Base-by-base conservation (phyloP, 2,797 vertebrate species). In the Rhadinocentrus ornatus region DNA sequence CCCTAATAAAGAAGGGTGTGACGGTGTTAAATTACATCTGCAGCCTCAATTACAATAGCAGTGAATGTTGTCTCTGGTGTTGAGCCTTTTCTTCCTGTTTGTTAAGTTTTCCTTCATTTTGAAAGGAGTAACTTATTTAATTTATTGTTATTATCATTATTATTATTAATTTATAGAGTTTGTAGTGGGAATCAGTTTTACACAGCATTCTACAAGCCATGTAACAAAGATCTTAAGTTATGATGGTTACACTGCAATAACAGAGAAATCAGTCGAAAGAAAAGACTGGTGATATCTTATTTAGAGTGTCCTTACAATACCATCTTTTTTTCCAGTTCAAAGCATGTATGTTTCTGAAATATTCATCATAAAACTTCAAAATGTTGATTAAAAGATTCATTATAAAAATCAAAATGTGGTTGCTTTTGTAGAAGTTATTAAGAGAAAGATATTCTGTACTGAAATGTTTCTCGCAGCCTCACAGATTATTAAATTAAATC, bases 21-120 rank as follows among this genome's bases (percentile, higher is more conserved):
- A 48, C 64, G 27, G 87, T 80, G 74, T 88, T 60, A 50, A 62
- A 66, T 87, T 91, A 79, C 86, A 74, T 46, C 81, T 62, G 22
- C 29, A 27, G 69, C 65, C n/a, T 61, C 2, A 48, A 22, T 32
- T 48, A 78, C 86, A 88, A 80, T 78, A 62, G 63, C 72, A 0
- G 5, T 0, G 48, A 39, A 64, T 69, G 26, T 44, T n/a, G 72
- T 88, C 66, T 61, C 75, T 20, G 58, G 41, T 44, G 58, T 69
- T 37, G 53, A 68, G 57, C 71, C 55, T 35, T 71, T 71, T n/a
- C 9, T 4, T 57, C 54, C 59, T 71, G 75, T 75, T 81, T 77
- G 73, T 61, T 81, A 77, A 83, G 81, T 81, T 68, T 85, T 74
- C 71, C 27, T 29, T 69, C 65, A 71, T 67, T 74, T 68, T 85